Conservation (phyloP, 1,140 invertebrate genomes). For the Brachionus rubens region DNA sequence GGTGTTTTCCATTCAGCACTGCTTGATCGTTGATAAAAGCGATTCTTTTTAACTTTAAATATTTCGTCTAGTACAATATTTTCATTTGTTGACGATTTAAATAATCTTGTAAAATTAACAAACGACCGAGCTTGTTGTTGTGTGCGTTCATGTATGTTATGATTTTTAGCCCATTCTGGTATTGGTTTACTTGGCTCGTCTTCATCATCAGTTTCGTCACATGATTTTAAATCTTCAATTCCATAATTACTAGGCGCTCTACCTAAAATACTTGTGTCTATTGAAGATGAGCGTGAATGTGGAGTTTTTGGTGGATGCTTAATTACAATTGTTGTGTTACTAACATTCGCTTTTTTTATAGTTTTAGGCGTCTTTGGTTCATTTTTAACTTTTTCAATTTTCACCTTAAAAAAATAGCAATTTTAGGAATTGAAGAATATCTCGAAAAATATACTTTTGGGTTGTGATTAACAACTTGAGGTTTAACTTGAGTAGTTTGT, state of each 20-base stretch:
- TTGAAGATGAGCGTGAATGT: no score
- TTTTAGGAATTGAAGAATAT: not conserved
- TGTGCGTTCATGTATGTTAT: not conserved
- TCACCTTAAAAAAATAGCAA: not conserved
- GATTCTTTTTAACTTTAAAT: slow-evolving; percentile 17
- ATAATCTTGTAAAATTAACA: slow-evolving; percentile 39
- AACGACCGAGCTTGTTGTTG: not conserved
- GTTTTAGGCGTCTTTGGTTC: not conserved
- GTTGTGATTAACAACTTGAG: not conserved
- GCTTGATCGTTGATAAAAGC: slow-evolving; percentile 9
- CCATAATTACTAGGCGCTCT: slow-evolving; percentile 16
- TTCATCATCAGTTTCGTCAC: slow-evolving; percentile 43
- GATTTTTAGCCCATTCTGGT: slow-evolving; percentile 32
- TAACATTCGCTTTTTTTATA: no score
- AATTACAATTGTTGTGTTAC: not conserved
- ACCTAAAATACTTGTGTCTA: no score
- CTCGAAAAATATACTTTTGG: not conserved
- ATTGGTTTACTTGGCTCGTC: slow-evolving; percentile 40
- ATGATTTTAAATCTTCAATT: not conserved
- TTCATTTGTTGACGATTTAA: not conserved
- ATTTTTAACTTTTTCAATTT: not conserved
- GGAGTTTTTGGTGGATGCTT: not conserved
- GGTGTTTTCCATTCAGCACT: slow-evolving; percentile 24
- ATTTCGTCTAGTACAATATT: slow-evolving; percentile 17
- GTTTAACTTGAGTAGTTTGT: not conserved